Evolutionary conservation across 2,113 vertebrate species (phyloP).

Genomic region (Actenoides hombroni): DNA sequence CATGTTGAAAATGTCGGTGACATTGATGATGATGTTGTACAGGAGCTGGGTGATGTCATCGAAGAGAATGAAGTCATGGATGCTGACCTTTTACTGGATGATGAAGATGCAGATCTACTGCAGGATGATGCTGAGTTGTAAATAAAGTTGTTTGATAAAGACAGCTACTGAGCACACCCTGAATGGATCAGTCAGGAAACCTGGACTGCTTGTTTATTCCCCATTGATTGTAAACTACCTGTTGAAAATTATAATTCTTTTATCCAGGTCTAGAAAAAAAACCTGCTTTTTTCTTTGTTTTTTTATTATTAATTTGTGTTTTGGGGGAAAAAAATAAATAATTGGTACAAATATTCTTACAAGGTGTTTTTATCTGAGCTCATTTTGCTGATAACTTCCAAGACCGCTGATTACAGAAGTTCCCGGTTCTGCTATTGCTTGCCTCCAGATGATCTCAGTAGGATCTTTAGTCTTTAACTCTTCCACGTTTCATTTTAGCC

Average conservation of each 20-base stretch:
- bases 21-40: constrained; percentile 75
- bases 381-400: constrained; percentile 40
- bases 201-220: constrained; percentile 66
- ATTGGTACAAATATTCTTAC: constrained; percentile 74
- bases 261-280: constrained; percentile 64
- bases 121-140: constrained; percentile 80
- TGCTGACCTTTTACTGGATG: constrained; percentile 76
- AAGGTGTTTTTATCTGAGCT: constrained; percentile 75
- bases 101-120: constrained; percentile 77
- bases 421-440: neutral
- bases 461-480: constrained; percentile 30
- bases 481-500: constrained; percentile 34
- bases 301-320: constrained; percentile 69
- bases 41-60: constrained; percentile 78
- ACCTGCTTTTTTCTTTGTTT: constrained; percentile 33
- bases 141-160: constrained; percentile 35
- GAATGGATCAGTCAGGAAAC: constrained; percentile 61
- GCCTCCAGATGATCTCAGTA: neutral
- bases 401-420: constrained; percentile 14
- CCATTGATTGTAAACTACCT: constrained; percentile 78
- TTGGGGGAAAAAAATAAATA: constrained; percentile 68
- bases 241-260: constrained; percentile 71
- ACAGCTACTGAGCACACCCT: constrained; percentile 48
- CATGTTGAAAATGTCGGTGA: constrained; percentile 73
- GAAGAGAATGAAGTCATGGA: constrained; percentile 78